These are phyloP conservation scores for Nephrotoma flavescens DNA, from an alignment of 2,888 invertebrate species.

Conservation along the genomic window DNA sequence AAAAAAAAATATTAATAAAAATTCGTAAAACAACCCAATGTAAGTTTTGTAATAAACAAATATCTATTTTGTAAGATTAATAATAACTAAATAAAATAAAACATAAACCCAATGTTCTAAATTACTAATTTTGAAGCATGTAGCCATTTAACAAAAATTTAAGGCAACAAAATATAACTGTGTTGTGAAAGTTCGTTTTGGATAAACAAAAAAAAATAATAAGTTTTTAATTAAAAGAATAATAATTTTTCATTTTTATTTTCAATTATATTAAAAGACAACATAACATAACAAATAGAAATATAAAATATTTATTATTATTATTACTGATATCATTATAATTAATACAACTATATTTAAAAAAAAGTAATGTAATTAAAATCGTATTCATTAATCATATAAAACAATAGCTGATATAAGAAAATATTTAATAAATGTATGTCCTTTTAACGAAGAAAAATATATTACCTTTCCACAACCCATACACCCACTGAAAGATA, in stretches of 20 bases:
- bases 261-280: background rate
- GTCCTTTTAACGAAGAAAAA: background rate
- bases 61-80: conserved; percentile 3
- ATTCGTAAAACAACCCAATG: background rate
- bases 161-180: background rate
- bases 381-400: conserved; percentile 1
- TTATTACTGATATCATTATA: background rate
- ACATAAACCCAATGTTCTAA: background rate
- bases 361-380: background rate
- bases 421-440: background rate
- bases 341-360: background rate
- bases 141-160: background rate
- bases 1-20: background rate
- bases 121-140: background rate
- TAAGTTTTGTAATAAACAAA: background rate
- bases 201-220: background rate
- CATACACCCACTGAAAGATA: background rate
- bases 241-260: background rate
- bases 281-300: conserved; percentile 1
- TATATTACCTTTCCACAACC: background rate
- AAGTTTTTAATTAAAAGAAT: background rate
- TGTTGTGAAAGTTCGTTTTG: conserved; percentile 3
- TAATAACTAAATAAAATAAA: background rate
- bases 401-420: conserved; percentile 3
- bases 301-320: background rate